Base-by-base conservation (phyloP, 2,113 vertebrate species). In the Coreoperca whiteheadi region DNA sequence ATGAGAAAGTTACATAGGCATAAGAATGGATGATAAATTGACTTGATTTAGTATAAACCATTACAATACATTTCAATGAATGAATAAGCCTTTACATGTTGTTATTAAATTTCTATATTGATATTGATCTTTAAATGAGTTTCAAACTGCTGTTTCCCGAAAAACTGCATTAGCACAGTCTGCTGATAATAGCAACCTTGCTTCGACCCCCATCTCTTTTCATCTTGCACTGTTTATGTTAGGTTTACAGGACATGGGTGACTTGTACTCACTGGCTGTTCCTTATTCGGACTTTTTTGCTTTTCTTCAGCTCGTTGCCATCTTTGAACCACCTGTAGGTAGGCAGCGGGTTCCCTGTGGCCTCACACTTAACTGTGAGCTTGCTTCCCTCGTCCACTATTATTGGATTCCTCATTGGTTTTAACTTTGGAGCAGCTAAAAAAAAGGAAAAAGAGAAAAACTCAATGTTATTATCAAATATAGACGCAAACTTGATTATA, bases 281-380 rank as follows among this genome's bases (percentile, higher is more conserved):
- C 94, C 92, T 97, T 95, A 99, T 99, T 90, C 94, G 94, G 88
- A 98, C 94, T 91, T 97, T 96, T 68, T 95, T 96, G 91, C 95
- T 97, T 91, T 96, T 97, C 95, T 97, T 98, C 90, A 99, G 96
- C 90, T 98, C 97, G 90, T 92, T 97, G 91, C 98, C 97, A 3
- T 99, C 97, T 96, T 97, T 98, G 95, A 97, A 98, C 98, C 98
- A 99, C 50, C 92, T 98, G 94, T 98, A 99, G 93, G 95, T 96
- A 0, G 96, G 97, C 86, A 91, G 87, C 83, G 98, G 96, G 92
- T 96, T 96, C 50, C 98, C 98, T 1, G 96, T 95, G 0, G 96
- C 97, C 94, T 98, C 98, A 6, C 98, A 99, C 93, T 97, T 99
- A 84, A 99, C 94, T 0, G 94, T 96, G 77, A 98, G 95, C 92